phyloP scores from a whole-genome alignment of 2,113 vertebrate genomes.

The Dasypus novemcinctus region DNA sequence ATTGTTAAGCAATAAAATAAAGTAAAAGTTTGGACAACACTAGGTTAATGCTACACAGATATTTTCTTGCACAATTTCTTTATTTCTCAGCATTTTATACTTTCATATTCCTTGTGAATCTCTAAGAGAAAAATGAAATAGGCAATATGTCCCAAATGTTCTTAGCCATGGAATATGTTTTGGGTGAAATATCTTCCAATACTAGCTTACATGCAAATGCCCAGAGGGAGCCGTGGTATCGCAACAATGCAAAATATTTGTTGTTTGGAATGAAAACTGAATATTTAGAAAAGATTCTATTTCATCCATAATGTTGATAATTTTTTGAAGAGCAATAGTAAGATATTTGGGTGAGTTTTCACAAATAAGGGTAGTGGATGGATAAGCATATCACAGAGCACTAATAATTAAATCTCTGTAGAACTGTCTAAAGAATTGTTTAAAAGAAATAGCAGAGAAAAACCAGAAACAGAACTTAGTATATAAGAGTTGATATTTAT shows the following conservation, averaged over 20 bases:
- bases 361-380: neutral
- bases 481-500: neutral
- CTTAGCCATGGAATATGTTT: constrained; percentile 11
- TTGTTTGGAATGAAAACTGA: neutral
- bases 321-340: neutral
- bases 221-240: neutral
- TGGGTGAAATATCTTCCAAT: constrained; percentile 6
- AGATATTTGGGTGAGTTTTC: neutral
- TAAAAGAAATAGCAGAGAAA: constrained; percentile 30
- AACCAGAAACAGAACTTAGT: neutral
- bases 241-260: neutral
- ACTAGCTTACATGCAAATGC: neutral
- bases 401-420: neutral
- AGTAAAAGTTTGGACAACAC: neutral
- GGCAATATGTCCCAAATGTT: neutral
- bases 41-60: neutral
- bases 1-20: neutral
- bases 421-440: neutral
- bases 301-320: neutral
- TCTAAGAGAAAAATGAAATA: neutral
- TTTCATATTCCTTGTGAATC: neutral
- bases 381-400: neutral
- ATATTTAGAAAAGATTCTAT: neutral
- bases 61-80: neutral
- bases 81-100: neutral